A percentile compares a stretch with the other conserved stretches of the same genome.
phyloP scores from a whole-genome alignment of 2,888 invertebrate species.

The Lycia hirtaria region DNA sequence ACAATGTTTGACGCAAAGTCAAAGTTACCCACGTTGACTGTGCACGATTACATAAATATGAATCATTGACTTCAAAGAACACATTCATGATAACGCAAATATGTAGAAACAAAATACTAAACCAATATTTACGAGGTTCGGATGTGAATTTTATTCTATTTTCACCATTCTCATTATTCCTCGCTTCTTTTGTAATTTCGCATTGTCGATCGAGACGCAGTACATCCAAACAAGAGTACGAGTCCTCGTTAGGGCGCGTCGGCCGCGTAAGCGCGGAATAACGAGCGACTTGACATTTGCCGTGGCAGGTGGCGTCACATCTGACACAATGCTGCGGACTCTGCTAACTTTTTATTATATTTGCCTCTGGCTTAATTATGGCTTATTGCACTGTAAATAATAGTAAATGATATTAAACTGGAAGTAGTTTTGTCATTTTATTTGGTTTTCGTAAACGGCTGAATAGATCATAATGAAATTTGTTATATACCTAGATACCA shows the following conservation, averaged over 20 bases:
- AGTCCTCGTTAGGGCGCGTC: conserved; percentile 12
- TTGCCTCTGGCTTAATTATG: too few species aligned
- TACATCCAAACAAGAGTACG: conserved; percentile 20
- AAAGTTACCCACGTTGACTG: neutral
- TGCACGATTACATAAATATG: too few species aligned
- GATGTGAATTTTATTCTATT: neutral
- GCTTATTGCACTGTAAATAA: too few species aligned
- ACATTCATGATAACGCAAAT: too few species aligned
- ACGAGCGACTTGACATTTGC: conserved; percentile 41
- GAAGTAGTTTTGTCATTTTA: too few species aligned
- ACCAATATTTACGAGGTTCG: neutral
- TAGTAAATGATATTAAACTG: too few species aligned
- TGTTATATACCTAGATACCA: too few species aligned
- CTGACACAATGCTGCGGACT: conserved; percentile 2
- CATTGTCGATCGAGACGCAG: neutral
- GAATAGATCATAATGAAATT: too few species aligned
- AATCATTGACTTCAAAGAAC: too few species aligned
- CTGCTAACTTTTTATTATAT: too few species aligned
- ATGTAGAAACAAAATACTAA: too few species aligned
- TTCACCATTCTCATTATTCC: neutral
- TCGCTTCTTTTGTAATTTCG: neutral
- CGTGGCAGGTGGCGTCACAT: conserved; percentile 20
- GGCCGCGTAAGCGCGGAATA: conserved; percentile 23
- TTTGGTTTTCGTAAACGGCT: too few species aligned
- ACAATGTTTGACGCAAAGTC: neutral